These are phyloP conservation scores for Syngnathus scovelli DNA, from an alignment of 2,113 vertebrate genomes.

Conservation along the genomic window DNA sequence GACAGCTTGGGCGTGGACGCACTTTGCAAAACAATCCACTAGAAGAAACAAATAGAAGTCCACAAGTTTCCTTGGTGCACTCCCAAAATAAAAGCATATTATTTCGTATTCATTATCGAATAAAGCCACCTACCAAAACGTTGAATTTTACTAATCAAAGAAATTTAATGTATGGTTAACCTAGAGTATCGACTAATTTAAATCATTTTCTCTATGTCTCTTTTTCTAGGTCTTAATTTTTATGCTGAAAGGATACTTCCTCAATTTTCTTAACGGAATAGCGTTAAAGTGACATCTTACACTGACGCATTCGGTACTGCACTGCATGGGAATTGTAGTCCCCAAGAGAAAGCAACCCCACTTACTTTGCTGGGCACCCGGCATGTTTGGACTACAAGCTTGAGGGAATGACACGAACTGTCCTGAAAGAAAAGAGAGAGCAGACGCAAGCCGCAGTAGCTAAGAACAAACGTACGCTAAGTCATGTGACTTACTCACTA, in stretches of 20 bases:
- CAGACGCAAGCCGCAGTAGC: background rate
- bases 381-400: background rate
- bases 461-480: background rate
- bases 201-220: background rate
- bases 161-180: background rate
- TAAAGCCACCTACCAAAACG: background rate
- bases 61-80: background rate
- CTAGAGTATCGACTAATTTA: background rate
- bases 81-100: background rate
- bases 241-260: conserved; percentile 2
- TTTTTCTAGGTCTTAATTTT: background rate
- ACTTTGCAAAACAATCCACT: background rate
- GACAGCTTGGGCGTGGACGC: conserved; percentile 1
- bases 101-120: background rate
- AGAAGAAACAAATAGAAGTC: background rate
- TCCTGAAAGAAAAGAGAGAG: background rate
- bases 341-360: background rate
- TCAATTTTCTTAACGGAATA: background rate
- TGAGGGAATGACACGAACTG: background rate
- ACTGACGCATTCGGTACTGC: background rate
- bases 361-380: background rate
- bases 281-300: background rate
- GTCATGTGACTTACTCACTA: background rate
- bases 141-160: background rate
- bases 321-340: background rate